These are phyloP conservation scores for Tor tambroides DNA, from an alignment of 2,113 vertebrate genomes.

Conservation along the genomic window DNA sequence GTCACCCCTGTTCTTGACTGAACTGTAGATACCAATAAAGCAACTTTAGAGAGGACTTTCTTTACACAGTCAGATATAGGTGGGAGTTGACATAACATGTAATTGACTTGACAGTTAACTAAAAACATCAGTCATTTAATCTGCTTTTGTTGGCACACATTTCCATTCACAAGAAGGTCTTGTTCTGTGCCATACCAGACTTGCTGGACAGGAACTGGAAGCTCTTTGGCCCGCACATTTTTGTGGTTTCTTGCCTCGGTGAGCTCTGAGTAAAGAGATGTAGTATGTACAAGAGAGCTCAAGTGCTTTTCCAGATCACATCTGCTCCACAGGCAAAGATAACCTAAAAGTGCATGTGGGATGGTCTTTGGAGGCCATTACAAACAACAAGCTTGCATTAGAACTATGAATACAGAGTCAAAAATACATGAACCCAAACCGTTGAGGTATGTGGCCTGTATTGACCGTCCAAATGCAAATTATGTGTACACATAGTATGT, in stretches of 20 bases:
- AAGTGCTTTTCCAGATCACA: slow-evolving; percentile 57
- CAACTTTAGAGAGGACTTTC: background rate
- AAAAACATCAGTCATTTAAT: background rate
- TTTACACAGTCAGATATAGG: background rate
- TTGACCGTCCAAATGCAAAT: slow-evolving; percentile 22
- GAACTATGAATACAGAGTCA: slow-evolving; percentile 30
- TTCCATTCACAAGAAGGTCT: slow-evolving; percentile 2
- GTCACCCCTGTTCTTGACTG: background rate
- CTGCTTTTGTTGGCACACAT: slow-evolving; percentile 11
- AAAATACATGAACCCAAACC: slow-evolving; percentile 21
- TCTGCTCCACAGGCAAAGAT: slow-evolving; percentile 45
- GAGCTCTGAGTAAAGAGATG: slow-evolving; percentile 53
- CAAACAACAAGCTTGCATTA: slow-evolving; percentile 43
- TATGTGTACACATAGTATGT: background rate
- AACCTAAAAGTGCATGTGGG: slow-evolving; percentile 42
- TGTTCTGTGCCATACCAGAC: background rate
- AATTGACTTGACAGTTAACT: background rate
- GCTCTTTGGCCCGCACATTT: slow-evolving; percentile 65
- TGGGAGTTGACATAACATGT: background rate
- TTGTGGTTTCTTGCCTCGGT: slow-evolving; percentile 65
- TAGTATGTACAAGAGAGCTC: slow-evolving; percentile 61
- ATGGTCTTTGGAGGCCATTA: slow-evolving; percentile 41
- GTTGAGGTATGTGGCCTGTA: slow-evolving; percentile 40
- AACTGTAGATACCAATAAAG: background rate
- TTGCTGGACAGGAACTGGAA: slow-evolving; percentile 47